phyloP scores from a whole-genome alignment of 2,113 vertebrate species.

The Channa maculata region DNA sequence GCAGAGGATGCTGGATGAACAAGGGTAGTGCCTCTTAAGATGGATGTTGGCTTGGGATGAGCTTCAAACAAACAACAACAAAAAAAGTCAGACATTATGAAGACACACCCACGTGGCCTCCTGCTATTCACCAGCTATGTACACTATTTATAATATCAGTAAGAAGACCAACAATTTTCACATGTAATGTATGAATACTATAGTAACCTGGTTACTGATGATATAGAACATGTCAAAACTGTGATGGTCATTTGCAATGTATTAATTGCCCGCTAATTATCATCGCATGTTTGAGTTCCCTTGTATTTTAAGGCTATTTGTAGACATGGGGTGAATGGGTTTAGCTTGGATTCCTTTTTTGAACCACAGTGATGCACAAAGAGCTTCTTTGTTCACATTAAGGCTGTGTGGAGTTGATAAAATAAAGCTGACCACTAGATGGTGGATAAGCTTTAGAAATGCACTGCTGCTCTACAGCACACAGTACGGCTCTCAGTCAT shows the following conservation, averaged over 20 bases:
- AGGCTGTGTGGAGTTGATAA: not conserved
- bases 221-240: too few relatives aligned
- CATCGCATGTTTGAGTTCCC: too few relatives aligned
- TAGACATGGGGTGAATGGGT: too few relatives aligned
- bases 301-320: too few relatives aligned
- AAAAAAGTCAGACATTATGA: conserved; percentile 4
- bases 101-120: not conserved
- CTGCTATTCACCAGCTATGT: not conserved
- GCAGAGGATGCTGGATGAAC: conserved; percentile 34
- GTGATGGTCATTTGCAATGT: too few relatives aligned
- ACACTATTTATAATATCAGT: too few relatives aligned
- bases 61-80: conserved; percentile 40
- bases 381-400: not conserved
- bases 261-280: too few relatives aligned
- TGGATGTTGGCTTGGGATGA: conserved; percentile 49
- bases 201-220: too few relatives aligned
- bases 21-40: conserved; percentile 31
- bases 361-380: not conserved
- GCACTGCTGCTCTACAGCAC: not conserved
- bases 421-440: conserved; percentile 58
- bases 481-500: not conserved
- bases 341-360: too few relatives aligned
- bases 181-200: too few relatives aligned
- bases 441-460: conserved; percentile 37
- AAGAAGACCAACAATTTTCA: too few relatives aligned